Percentiles rank a stretch among this genome's conserved stretches.
phyloP scores from a whole-genome alignment of 30 jellyfish, hydroid and myxozoan genomes.

The Aurelia sp. region DNA sequence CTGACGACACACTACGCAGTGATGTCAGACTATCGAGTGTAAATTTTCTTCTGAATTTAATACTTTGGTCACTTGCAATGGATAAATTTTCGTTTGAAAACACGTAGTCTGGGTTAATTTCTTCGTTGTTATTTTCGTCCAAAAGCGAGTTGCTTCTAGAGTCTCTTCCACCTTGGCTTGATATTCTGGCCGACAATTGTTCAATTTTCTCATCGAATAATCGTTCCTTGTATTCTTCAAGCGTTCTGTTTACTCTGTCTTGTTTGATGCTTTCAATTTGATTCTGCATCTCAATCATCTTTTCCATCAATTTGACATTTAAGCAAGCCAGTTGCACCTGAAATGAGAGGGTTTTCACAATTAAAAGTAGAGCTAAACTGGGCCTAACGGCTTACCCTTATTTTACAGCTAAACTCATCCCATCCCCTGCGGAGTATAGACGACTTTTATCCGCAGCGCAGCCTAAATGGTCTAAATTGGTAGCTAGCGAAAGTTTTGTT shows the following conservation, averaged over 20 bases:
- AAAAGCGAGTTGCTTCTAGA: background rate
- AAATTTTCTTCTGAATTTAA: conserved; percentile 15
- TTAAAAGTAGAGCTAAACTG: background rate
- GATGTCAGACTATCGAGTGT: conserved; percentile 50
- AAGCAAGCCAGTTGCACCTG: conserved; percentile 57
- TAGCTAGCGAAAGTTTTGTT: too few relatives aligned
- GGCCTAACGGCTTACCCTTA: background rate
- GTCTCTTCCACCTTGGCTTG: background rate
- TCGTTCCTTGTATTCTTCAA: conserved; percentile 40
- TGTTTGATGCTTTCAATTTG: conserved; percentile 55
- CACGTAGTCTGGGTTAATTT: background rate
- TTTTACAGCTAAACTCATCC: background rate
- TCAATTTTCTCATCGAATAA: conserved; percentile 46
- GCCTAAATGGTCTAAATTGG: too few relatives aligned
- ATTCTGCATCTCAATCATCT: conserved; percentile 58
- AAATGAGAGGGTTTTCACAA: background rate
- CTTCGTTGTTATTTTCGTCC: conserved; percentile 19
- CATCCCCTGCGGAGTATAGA: too few relatives aligned
- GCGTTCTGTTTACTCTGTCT: conserved; percentile 34
- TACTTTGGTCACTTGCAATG: background rate
- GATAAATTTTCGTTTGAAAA: conserved; percentile 1
- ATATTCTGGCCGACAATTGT: background rate
- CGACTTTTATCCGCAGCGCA: too few relatives aligned
- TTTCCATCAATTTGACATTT: conserved; percentile 65
- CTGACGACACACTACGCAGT: conserved; percentile 38